Conservation (phyloP, 2,797 vertebrate species). For the Neopelma chrysocephalum region DNA sequence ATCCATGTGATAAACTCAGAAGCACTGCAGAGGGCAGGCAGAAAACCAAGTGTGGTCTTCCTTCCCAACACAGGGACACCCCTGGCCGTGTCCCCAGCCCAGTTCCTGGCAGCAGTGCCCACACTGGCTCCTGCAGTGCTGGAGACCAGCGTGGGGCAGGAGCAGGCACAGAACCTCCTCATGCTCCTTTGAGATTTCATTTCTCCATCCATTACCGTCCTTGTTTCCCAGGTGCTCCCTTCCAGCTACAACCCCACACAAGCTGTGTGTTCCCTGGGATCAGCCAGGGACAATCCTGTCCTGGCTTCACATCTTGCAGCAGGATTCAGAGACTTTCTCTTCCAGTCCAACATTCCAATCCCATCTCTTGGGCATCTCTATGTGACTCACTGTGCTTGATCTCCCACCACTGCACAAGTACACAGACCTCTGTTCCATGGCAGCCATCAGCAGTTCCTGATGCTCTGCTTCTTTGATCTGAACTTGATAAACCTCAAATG, state of each 20-base stretch:
- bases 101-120: not conserved
- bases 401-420: not conserved
- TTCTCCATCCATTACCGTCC: not conserved
- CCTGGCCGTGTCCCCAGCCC: not conserved
- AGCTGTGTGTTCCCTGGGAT: not conserved
- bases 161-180: accelerated
- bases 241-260: not conserved
- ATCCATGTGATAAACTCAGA: not conserved
- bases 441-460: not conserved
- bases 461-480: not conserved
- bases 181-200: not conserved
- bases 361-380: accelerated
- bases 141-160: not conserved
- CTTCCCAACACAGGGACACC: accelerated
- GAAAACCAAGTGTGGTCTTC: not conserved
- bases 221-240: not conserved
- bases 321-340: not conserved
- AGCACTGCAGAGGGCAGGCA: not conserved
- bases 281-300: accelerated
- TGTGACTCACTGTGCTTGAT: accelerated
- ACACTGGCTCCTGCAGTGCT: not conserved
- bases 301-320: not conserved
- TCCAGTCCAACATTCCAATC: not conserved
- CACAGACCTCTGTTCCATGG: not conserved
- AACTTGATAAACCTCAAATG: not conserved